Evolutionary conservation across 2,888 invertebrate species (phyloP).

Genomic region (Epinotia brunnichana): DNA sequence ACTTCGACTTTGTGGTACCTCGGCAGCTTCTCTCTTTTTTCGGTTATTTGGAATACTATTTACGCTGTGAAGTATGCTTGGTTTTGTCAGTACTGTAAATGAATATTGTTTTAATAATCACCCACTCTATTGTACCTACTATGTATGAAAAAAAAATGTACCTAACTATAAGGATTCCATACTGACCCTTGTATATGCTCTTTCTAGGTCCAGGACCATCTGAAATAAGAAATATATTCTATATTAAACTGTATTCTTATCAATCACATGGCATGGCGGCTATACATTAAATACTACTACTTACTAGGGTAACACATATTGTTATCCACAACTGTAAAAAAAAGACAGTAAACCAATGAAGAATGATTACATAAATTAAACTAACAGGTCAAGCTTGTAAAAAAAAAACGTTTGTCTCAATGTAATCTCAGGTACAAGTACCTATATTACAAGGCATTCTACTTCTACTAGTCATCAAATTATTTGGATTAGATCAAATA

Average conservation of each 20-base stretch:
- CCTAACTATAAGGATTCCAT: background rate
- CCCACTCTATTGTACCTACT: background rate
- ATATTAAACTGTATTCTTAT: background rate
- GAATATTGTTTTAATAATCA: background rate
- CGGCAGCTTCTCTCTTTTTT: background rate
- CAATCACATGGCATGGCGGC: background rate
- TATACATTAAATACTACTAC: background rate
- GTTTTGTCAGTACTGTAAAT: constrained; percentile 24
- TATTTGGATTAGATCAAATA: background rate
- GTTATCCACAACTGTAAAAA: constrained; percentile 23
- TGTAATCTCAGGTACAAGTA: background rate
- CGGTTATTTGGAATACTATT: background rate
- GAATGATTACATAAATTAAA: too few species aligned
- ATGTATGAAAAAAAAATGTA: background rate
- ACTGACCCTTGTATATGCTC: constrained; percentile 21
- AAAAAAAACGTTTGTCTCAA: background rate
- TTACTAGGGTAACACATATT: constrained; percentile 27
- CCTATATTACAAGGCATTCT: background rate
- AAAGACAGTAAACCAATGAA: too few species aligned
- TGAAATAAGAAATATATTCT: background rate
- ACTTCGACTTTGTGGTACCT: constrained; percentile 25
- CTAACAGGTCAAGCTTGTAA: too few species aligned
- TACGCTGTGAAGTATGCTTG: background rate
- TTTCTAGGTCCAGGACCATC: constrained; percentile 9
- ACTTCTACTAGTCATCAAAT: background rate